phyloP scores from a whole-genome alignment of 2,888 invertebrate genomes.

The Synanthedon formicaeformis region DNA sequence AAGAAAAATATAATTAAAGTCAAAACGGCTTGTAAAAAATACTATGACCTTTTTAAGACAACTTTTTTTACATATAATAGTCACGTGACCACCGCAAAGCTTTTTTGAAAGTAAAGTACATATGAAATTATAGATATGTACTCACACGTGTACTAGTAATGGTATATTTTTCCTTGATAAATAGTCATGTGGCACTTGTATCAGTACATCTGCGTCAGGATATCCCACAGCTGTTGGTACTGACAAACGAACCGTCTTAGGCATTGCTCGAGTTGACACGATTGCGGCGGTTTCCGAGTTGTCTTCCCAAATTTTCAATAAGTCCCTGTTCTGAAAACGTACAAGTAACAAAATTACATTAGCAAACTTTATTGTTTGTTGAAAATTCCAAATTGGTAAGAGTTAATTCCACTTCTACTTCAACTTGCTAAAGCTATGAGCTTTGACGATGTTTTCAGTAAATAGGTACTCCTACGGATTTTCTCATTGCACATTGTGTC shows the following conservation, averaged over 20 bases:
- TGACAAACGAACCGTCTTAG: conserved; percentile 70
- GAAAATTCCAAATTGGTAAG: no score
- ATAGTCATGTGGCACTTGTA: conserved; percentile 80
- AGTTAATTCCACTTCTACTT: no score
- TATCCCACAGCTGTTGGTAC: conserved; percentile 74
- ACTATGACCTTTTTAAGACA: no score
- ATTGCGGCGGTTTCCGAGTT: conserved; percentile 69
- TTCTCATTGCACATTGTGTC: no score
- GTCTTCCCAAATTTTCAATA: conserved; percentile 73
- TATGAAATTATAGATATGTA: conserved; percentile 13
- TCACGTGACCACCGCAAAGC: no score
- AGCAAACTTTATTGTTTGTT: not conserved
- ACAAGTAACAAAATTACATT: not conserved
- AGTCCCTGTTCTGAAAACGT: conserved; percentile 39
- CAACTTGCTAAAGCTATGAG: no score
- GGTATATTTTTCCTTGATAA: conserved; percentile 81
- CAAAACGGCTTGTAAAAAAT: no score
- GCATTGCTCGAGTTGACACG: conserved; percentile 62
- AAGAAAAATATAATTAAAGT: no score
- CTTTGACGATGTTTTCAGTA: no score
- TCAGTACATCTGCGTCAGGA: conserved; percentile 78
- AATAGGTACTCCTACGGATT: no score
- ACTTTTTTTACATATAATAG: no score
- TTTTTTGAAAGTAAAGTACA: no score
- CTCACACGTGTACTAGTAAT: conserved; percentile 86